Evolutionary conservation across 2,888 invertebrate species (phyloP).

Genomic region (Plagiodera versicolora): DNA sequence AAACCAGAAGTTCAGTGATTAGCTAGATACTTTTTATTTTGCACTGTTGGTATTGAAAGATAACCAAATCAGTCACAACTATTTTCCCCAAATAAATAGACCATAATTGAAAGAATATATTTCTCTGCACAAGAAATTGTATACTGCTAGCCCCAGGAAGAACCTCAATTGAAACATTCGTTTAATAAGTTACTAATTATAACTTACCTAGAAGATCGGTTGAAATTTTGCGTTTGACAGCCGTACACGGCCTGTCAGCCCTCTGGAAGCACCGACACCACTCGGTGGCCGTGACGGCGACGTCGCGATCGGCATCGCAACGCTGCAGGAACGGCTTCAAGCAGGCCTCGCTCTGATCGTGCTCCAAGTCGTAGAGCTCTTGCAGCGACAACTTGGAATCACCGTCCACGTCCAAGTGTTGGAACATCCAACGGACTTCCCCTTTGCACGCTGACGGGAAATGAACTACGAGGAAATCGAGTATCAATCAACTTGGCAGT

Average conservation of each 20-base stretch:
- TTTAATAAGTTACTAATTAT: too few relatives aligned
- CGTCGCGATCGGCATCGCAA: constrained; percentile 77
- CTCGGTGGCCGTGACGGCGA: constrained; percentile 70
- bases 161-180: too few relatives aligned
- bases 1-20: too few relatives aligned
- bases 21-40: too few relatives aligned
- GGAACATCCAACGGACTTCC: constrained; percentile 95
- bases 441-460: constrained; percentile 83
- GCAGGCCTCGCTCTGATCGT: constrained; percentile 83
- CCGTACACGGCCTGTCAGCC: constrained; percentile 80
- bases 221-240: constrained; percentile 76
- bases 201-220: constrained; percentile 65
- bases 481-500: too few relatives aligned
- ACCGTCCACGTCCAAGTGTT: constrained; percentile 82
- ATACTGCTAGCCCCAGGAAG: too few relatives aligned
- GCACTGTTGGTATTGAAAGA: too few relatives aligned
- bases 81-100: too few relatives aligned
- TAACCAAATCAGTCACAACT: too few relatives aligned
- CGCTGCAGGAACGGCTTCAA: constrained; percentile 85
- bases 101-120: too few relatives aligned
- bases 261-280: constrained; percentile 84
- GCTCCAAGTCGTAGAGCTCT: constrained; percentile 84
- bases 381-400: constrained; percentile 78
- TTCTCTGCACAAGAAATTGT: too few relatives aligned
- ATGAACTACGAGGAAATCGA: constrained; percentile 54